phyloP scores from a whole-genome alignment of 2,113 vertebrate species.

The Sebastes schlegelii region DNA sequence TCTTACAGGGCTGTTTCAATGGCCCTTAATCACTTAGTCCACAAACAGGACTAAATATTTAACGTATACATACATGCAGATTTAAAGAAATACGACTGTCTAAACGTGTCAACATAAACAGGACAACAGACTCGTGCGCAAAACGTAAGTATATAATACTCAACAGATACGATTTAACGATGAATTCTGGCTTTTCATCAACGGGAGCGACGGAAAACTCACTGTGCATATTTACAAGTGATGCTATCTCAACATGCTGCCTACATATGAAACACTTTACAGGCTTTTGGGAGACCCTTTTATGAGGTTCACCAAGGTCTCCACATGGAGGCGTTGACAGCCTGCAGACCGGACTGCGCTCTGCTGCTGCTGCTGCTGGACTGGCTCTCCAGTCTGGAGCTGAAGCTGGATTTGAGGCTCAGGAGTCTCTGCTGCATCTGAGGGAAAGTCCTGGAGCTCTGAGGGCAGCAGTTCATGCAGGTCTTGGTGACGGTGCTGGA shows the following conservation, averaged over 20 bases:
- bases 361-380: slow-evolving; percentile 17
- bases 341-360: slow-evolving; percentile 32
- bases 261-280: neutral
- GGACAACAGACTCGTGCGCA: slow-evolving; percentile 76
- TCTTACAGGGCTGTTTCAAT: slow-evolving; percentile 85
- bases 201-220: slow-evolving; percentile 17
- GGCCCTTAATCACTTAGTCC: slow-evolving; percentile 81
- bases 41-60: slow-evolving; percentile 80
- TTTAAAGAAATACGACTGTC: slow-evolving; percentile 78
- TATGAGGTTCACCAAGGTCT: slow-evolving; percentile 87
- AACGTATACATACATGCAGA: slow-evolving; percentile 82
- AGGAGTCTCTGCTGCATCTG: slow-evolving; percentile 75
- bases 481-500: slow-evolving; percentile 51
- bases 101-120: slow-evolving; percentile 74
- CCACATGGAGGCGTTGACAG: slow-evolving; percentile 57
- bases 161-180: slow-evolving; percentile 55
- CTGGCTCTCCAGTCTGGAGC: slow-evolving; percentile 50
- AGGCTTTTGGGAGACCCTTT: neutral
- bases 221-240: slow-evolving; percentile 55
- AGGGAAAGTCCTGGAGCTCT: slow-evolving; percentile 67
- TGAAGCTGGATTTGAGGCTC: slow-evolving; percentile 74
- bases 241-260: slow-evolving; percentile 13
- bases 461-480: slow-evolving; percentile 74
- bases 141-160: slow-evolving; percentile 83
- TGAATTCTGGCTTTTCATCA: slow-evolving; percentile 68